Evolutionary conservation across 2,113 vertebrate species (phyloP).

Genomic region (Corynorhinus townsendii): DNA sequence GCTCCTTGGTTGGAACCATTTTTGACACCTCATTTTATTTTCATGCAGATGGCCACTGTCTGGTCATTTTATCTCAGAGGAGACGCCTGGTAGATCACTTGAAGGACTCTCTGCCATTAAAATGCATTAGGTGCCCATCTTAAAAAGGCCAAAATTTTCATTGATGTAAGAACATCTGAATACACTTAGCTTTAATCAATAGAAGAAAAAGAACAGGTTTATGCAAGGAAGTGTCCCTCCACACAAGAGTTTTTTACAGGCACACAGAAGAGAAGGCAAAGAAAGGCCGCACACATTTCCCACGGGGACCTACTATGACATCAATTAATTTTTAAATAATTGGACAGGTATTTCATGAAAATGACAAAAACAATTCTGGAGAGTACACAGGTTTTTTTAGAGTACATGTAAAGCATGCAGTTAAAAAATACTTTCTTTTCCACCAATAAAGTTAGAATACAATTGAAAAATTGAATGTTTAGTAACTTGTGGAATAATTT

Average conservation of each 20-base stretch:
- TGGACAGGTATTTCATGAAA: neutral
- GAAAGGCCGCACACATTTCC: neutral
- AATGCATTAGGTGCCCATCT: constrained; percentile 5
- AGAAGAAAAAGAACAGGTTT: neutral
- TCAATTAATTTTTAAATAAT: neutral
- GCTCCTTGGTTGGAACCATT: neutral
- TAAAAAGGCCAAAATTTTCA: constrained; percentile 1
- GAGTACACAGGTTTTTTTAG: neutral
- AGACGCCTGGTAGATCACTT: neutral
- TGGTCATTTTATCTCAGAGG: constrained; percentile 21
- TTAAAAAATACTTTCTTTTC: neutral
- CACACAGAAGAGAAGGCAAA: neutral
- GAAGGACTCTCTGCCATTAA: constrained; percentile 21
- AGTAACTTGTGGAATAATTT: neutral
- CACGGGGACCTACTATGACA: neutral
- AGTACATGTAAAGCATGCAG: neutral
- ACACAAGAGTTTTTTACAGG: neutral
- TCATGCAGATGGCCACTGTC: neutral
- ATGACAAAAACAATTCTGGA: neutral
- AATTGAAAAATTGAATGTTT: neutral
- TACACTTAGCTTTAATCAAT: neutral
- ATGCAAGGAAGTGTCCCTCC: neutral
- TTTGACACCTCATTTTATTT: constrained; percentile 41
- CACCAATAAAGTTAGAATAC: neutral
- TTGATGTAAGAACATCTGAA: constrained; percentile 10